phyloP scores from a whole-genome alignment of 2,113 vertebrate genomes.

The Papio anubis region DNA sequence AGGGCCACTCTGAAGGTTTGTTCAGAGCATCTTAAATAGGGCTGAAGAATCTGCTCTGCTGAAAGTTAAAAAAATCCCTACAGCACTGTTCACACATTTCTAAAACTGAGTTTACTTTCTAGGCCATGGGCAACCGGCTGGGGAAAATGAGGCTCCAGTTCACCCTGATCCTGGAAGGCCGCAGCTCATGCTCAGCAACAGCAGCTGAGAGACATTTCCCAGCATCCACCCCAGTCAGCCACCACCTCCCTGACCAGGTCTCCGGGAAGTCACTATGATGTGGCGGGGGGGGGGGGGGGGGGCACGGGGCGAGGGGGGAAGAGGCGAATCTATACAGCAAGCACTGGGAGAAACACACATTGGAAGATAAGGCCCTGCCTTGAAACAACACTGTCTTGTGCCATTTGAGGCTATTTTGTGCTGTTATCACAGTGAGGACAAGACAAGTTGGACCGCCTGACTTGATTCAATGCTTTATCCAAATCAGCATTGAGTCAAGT shows the following conservation, averaged over 20 bases:
- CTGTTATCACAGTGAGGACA: neutral
- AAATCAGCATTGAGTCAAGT: neutral
- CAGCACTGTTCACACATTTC: neutral
- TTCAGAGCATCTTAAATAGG: neutral
- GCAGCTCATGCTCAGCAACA: neutral
- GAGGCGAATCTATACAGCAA: neutral
- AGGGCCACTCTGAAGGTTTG: neutral
- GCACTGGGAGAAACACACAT: neutral
- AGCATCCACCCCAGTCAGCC: neutral
- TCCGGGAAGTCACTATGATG: neutral
- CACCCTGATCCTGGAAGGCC: neutral
- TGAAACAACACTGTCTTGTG: rapidly evolving
- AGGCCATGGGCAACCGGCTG: neutral
- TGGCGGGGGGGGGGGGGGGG: neutral
- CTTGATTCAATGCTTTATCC: neutral
- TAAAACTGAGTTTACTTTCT: neutral
- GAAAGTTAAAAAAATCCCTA: neutral
- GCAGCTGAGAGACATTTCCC: neutral
- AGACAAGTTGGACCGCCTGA: neutral
- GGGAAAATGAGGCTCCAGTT: neutral
- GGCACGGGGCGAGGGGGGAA: neutral
- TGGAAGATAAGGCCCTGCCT: neutral
- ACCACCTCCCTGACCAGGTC: neutral
- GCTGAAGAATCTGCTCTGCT: neutral
- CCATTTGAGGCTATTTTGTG: neutral